phyloP scores from a whole-genome alignment of 2,797 vertebrate genomes.

The Nothura maculosa region DNA sequence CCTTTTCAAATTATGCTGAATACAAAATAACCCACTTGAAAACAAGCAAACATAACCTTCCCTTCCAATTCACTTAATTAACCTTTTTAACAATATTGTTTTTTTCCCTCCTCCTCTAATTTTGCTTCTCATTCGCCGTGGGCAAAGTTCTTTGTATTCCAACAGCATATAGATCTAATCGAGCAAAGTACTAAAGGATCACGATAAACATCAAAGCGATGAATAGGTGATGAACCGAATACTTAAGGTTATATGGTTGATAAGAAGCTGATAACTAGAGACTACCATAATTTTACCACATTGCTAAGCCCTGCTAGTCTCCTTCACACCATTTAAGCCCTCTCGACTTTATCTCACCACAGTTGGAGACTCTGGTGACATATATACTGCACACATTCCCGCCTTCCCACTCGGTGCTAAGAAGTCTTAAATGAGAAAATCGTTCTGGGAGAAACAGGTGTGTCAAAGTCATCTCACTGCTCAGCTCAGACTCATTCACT shows the following conservation, averaged over 20 bases:
- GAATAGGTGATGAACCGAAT: conserved; percentile 56
- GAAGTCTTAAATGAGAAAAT: neutral
- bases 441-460: conserved; percentile 21
- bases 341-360: conserved; percentile 28
- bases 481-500: neutral
- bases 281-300: neutral
- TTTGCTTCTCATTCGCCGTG: conserved; percentile 45
- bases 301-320: neutral
- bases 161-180: conserved; percentile 67
- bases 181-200: conserved; percentile 36
- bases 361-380: neutral
- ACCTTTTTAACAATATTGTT: conserved; percentile 60
- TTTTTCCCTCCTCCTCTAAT: conserved; percentile 40
- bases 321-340: conserved; percentile 30
- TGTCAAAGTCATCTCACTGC: neutral
- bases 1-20: conserved; percentile 30
- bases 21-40: conserved; percentile 14
- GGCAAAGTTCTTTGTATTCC: conserved; percentile 65
- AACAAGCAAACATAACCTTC: conserved; percentile 44
- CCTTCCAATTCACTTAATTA: conserved; percentile 61
- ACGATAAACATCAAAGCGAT: conserved; percentile 49
- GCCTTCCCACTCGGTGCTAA: neutral
- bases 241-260: conserved; percentile 59
- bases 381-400: rapidly evolving
- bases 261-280: conserved; percentile 49